These are phyloP conservation scores for Agrenia bidenticulata DNA, from an alignment of 2,888 invertebrate species.

Conservation along the genomic window DNA sequence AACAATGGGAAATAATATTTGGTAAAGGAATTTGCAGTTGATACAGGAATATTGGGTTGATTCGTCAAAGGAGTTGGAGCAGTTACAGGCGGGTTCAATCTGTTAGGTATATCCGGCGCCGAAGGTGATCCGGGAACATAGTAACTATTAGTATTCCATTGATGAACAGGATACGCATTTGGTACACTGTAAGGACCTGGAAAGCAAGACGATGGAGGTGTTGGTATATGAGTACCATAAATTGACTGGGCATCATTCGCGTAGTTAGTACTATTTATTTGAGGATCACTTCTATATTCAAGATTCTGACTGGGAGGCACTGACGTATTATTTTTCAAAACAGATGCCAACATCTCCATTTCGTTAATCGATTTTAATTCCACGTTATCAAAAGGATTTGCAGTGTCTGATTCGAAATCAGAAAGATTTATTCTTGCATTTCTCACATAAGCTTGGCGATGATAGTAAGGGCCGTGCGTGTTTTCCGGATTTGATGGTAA, in stretches of 20 bases:
- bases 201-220: neutral
- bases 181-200: neutral
- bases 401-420: conserved; percentile 88
- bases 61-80: conserved; percentile 25
- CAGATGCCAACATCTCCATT: conserved; percentile 83
- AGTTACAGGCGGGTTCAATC: too few relatives aligned
- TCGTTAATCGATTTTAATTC: conserved; percentile 90
- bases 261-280: conserved; percentile 3
- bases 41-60: conserved; percentile 5
- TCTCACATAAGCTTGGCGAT: neutral
- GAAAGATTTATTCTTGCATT: conserved; percentile 59
- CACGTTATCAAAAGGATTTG: conserved; percentile 90
- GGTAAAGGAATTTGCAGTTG: conserved; percentile 32
- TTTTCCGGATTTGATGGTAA: too few relatives aligned
- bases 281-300: conserved; percentile 10
- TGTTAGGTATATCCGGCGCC: neutral
- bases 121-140: conserved; percentile 16
- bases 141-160: conserved; percentile 11
- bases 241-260: neutral
- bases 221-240: neutral
- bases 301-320: neutral
- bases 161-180: neutral
- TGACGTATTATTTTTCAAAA: conserved; percentile 56
- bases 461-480: too few relatives aligned
- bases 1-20: conserved; percentile 41